These are phyloP conservation scores for Toxotes jaculatrix DNA, from an alignment of 2,113 vertebrate species.

Conservation along the genomic window DNA sequence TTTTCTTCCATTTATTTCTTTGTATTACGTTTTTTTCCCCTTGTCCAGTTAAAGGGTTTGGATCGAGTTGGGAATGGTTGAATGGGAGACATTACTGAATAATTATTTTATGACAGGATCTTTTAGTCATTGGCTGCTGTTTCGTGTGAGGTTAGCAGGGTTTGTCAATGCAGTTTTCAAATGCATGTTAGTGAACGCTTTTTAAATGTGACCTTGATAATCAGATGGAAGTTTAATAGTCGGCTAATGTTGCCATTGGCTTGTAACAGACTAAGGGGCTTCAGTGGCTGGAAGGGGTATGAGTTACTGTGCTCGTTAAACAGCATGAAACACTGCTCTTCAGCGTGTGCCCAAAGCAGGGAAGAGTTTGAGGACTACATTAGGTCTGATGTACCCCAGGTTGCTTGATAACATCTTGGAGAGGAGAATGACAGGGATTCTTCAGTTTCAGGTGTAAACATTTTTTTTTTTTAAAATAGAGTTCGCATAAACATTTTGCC, in stretches of 20 bases:
- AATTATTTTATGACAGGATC: background rate
- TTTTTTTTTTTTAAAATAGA: background rate
- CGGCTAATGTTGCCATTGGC: constrained; percentile 38
- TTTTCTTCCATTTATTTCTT: background rate
- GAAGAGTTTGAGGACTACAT: constrained; percentile 1
- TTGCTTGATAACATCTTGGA: background rate
- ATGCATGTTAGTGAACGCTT: constrained; percentile 41
- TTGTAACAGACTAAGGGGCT: constrained; percentile 6
- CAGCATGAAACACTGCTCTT: constrained; percentile 61
- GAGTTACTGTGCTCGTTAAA: constrained; percentile 58
- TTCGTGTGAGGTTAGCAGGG: constrained; percentile 16
- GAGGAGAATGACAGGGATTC: background rate
- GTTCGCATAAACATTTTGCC: background rate
- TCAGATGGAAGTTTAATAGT: constrained; percentile 51
- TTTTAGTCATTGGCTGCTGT: background rate
- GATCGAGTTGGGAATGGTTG: background rate
- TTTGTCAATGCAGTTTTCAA: constrained; percentile 15
- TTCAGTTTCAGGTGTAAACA: background rate
- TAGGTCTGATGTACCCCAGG: background rate
- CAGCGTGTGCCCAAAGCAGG: constrained; percentile 28
- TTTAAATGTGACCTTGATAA: constrained; percentile 34
- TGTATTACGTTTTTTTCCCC: background rate
- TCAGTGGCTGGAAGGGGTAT: constrained; percentile 43
- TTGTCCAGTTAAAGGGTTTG: background rate
- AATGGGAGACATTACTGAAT: background rate